Base-by-base conservation (phyloP, 2,113 vertebrate species). In the Eubucco bourcierii region DNA sequence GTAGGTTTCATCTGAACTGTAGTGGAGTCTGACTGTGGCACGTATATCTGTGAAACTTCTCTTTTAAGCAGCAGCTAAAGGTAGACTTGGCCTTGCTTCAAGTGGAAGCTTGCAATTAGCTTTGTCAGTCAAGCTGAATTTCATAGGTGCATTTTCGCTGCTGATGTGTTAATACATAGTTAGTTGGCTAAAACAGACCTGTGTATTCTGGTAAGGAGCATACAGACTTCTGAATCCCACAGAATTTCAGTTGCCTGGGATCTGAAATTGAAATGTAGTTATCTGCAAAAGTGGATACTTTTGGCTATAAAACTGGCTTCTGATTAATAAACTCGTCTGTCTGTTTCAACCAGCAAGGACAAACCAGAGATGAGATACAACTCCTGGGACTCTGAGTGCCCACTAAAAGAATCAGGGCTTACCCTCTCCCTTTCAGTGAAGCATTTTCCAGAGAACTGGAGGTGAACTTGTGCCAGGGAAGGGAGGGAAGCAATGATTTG, bases 61-160 rank as follows among this genome's bases (percentile, higher is more conserved):
- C 50, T 84, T 94, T 88, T 84, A 63, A 92, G 63, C 68, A 93
- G 68, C 83, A 94, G 59, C 77, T 78, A 37, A 86, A 87, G 91
- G 84, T 85, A 83, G 65, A 76, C 41, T 78, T 94, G 91, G 64
- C 68, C 72, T 75, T 90, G 86, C 84, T 94, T 91, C 70, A 86
- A 15, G 46, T 39, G 13, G 34, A 95, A 59, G 56, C 59, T 78
- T 91, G 72, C 84, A 93, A 89, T 90, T 88, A 74, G 68, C 56
- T 23, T 67, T 63, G 61, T 79, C 82, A 83, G 68, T 82, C 90
- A 89, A 66, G 66, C 60, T 86, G 60, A 39, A 88, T 89, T 91
- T 90, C 61, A 80, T 74, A 39, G 28, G 78, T 84, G 72, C 24
- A 10, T 92, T 96, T 86, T 94, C 67, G 59, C 53, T 91, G 73